These are phyloP conservation scores for Neomorphus geoffroyi DNA, from an alignment of 2,797 vertebrate species.

Conservation along the genomic window DNA sequence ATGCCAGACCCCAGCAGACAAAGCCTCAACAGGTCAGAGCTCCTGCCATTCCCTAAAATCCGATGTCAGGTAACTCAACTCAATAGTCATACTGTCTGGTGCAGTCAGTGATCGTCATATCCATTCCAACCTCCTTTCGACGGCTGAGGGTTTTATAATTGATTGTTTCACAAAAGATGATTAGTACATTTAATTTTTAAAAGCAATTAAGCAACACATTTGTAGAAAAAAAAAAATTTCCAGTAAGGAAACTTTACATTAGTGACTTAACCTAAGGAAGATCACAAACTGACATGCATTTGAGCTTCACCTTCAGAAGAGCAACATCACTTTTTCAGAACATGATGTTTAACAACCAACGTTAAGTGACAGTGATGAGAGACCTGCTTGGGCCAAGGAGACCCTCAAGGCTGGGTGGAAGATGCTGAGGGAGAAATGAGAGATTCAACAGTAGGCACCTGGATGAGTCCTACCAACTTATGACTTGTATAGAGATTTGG, in stretches of 20 bases:
- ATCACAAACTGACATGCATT: not conserved
- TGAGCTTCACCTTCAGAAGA: not conserved
- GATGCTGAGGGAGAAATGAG: not conserved
- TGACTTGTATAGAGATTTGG: not conserved
- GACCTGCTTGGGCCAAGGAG: not conserved
- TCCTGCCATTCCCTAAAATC: slow-evolving; percentile 25
- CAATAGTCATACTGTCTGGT: slow-evolving; percentile 33
- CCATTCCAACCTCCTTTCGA: not conserved
- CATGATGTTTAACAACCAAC: not conserved
- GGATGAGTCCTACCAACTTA: not conserved
- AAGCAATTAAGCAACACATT: not conserved
- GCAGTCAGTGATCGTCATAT: not conserved
- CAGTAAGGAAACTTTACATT: not conserved
- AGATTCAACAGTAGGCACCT: not conserved
- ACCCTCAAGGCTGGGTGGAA: not conserved
- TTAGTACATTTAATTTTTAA: not conserved
- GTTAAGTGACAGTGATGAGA: not conserved
- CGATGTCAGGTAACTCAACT: slow-evolving; percentile 46
- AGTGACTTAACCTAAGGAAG: not conserved
- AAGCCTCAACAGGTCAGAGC: slow-evolving; percentile 60
- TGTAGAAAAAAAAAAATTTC: not conserved
- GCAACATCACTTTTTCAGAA: not conserved
- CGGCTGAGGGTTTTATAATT: not conserved
- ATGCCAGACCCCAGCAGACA: slow-evolving; percentile 57
- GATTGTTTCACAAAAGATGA: slow-evolving; percentile 18